phyloP scores from a whole-genome alignment of 1,140 invertebrate genomes.

The Telenomus remus region DNA sequence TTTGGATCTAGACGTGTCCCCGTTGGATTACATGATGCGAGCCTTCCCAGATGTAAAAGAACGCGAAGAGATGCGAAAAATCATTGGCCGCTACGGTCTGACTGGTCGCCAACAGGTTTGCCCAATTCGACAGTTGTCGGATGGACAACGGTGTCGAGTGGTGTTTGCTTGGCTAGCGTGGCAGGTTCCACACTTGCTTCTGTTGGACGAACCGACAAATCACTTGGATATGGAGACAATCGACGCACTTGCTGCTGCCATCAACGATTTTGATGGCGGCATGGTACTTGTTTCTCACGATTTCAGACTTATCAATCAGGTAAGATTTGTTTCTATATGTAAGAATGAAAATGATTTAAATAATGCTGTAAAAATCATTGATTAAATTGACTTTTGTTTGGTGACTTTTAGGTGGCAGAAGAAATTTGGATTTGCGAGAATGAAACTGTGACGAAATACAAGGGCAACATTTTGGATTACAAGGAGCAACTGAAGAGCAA shows the following conservation, averaged over 20 bases:
- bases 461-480: conserved; percentile 95
- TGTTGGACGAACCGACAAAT: conserved; percentile 99
- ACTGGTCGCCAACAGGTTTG: conserved; percentile 98
- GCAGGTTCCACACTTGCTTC: conserved; percentile 94
- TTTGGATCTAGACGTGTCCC: conserved; percentile 94
- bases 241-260: conserved; percentile 97
- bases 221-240: conserved; percentile 99
- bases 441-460: conserved; percentile 96
- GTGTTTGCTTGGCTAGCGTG: conserved; percentile 98
- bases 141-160: conserved; percentile 98
- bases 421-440: conserved; percentile 99
- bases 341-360: not conserved
- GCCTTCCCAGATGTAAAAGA: conserved; percentile 98
- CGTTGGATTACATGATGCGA: conserved; percentile 99
- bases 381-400: too few species aligned
- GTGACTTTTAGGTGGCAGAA: conserved; percentile 89
- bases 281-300: conserved; percentile 98
- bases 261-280: conserved; percentile 98
- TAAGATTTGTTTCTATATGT: conserved; percentile 68
- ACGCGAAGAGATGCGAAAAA: conserved; percentile 99
- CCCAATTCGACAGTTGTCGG: conserved; percentile 97
- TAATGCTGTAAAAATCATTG: too few species aligned
- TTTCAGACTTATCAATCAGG: conserved; percentile 98
- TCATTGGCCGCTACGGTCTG: conserved; percentile 97
- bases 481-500: conserved; percentile 95